These are phyloP conservation scores for Leucophenga montana DNA, from an alignment of 2,888 invertebrate species.

Conservation along the genomic window DNA sequence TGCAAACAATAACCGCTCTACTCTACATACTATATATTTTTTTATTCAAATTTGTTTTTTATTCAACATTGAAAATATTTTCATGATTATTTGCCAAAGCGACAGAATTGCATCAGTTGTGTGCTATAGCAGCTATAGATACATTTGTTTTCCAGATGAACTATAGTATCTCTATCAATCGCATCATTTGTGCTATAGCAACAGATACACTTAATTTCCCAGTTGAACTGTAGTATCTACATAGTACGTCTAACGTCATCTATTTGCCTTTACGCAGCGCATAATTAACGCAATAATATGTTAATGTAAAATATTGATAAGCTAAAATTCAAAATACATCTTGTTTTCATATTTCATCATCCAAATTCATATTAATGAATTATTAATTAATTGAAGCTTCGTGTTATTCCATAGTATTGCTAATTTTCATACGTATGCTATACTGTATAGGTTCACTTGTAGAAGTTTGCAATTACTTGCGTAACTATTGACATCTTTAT, in stretches of 20 bases:
- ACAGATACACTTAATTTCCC: background rate
- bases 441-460: no score
- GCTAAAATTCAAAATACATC: background rate
- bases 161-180: background rate
- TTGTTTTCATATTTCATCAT: background rate
- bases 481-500: no score
- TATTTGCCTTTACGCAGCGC: no score
- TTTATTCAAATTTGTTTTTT: background rate
- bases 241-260: no score
- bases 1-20: no score
- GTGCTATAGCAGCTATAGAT: background rate
- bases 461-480: no score
- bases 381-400: no score
- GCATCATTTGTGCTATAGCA: background rate
- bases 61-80: background rate
- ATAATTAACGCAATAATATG: background rate
- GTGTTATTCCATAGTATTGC: no score
- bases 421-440: no score
- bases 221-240: no score
- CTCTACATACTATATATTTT: background rate
- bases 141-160: background rate
- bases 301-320: background rate
- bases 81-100: background rate
- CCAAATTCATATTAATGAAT: no score
- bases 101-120: background rate